Conservation (phyloP, 2,888 invertebrate genomes). For the Pollenia amentaria region DNA sequence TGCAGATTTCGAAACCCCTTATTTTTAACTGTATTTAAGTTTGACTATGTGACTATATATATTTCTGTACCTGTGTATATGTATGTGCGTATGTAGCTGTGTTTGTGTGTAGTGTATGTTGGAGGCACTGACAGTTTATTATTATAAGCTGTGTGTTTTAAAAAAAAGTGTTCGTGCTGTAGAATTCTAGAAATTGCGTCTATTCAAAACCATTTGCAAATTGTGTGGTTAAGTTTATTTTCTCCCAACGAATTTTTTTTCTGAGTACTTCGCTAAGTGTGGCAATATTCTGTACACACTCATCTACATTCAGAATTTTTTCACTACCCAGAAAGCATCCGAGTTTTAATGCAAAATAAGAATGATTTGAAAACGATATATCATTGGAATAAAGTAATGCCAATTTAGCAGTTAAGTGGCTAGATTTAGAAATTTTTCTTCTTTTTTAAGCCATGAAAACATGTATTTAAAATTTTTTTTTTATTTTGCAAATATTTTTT, state of each 20-base stretch:
- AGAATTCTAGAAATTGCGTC: conserved; percentile 70
- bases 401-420: too few species aligned
- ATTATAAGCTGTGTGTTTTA: conserved; percentile 59
- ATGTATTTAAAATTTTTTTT: too few species aligned
- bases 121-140: conserved; percentile 62
- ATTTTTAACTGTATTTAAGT: conserved; percentile 18
- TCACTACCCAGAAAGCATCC: too few species aligned
- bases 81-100: not conserved
- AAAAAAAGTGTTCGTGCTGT: conserved; percentile 42
- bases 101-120: not conserved
- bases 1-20: not conserved
- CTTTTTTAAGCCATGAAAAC: too few species aligned
- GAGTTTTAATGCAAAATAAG: too few species aligned
- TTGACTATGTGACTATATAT: not conserved
- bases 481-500: too few species aligned
- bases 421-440: too few species aligned
- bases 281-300: conserved; percentile 25
- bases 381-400: too few species aligned
- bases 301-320: too few species aligned
- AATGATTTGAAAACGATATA: too few species aligned
- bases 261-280: conserved; percentile 58
- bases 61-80: not conserved
- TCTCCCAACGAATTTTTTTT: conserved; percentile 7
- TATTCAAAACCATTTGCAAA: conserved; percentile 73
- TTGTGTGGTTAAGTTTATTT: conserved; percentile 68